These are phyloP conservation scores for Lytechinus pictus DNA, from an alignment of 35 echinoderm and acorn worm genomes.

Conservation along the genomic window DNA sequence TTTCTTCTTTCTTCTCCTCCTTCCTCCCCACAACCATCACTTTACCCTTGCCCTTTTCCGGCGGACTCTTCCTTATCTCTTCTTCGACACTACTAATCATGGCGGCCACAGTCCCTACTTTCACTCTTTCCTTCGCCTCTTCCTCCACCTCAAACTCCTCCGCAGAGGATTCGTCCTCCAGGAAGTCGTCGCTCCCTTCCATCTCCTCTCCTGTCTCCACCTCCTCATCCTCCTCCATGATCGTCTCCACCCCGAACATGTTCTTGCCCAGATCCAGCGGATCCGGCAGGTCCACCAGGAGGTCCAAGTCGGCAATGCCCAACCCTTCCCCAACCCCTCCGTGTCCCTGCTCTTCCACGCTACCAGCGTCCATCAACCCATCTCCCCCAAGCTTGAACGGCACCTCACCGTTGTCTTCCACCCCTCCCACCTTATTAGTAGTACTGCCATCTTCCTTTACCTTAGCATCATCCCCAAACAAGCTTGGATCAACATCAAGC, in stretches of 20 bases:
- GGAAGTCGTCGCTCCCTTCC: constrained; percentile 23
- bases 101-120: neutral
- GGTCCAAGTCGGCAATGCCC: neutral
- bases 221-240: constrained; percentile 48
- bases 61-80: neutral
- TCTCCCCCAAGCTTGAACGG: neutral
- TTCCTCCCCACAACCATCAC: neutral
- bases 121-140: neutral
- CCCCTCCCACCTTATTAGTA: neutral
- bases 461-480: neutral
- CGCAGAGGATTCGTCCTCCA: constrained; percentile 2
- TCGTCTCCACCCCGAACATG: constrained; percentile 26
- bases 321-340: neutral
- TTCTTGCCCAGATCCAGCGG: constrained; percentile 25
- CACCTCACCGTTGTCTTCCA: neutral
- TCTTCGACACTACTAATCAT: neutral
- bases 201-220: constrained; percentile 34
- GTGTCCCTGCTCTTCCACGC: neutral
- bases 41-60: neutral
- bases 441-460: neutral
- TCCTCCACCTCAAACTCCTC: neutral
- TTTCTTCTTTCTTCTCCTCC: neutral
- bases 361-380: neutral
- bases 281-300: constrained; percentile 30
- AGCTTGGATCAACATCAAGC: neutral